A percentile compares a stretch with the other conserved stretches of the same genome.
Evolutionary conservation across 2,888 invertebrate species (phyloP).

Genomic region (Hartigia nigra): DNA sequence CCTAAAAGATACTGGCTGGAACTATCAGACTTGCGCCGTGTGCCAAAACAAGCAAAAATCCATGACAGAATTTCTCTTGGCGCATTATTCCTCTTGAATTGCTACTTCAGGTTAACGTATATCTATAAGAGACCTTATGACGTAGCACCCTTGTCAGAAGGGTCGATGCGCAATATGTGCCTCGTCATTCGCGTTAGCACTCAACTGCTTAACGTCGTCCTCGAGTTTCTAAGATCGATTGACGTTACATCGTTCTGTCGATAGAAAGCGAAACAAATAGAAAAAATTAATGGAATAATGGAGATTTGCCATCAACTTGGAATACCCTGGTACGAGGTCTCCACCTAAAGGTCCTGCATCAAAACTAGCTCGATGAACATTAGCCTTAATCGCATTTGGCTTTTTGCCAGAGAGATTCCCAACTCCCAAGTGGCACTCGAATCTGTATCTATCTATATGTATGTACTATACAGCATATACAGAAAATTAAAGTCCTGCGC

Average conservation of each 20-base stretch:
- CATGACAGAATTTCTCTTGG: not conserved
- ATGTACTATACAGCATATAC: not conserved
- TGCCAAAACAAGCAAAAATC: not conserved
- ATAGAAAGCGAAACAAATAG: not conserved
- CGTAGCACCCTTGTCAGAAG: not conserved
- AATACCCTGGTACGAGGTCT: not conserved
- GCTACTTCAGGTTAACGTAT: not conserved
- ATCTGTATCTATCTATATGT: not conserved
- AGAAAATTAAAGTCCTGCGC: not conserved
- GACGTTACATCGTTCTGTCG: not conserved
- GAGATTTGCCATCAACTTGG: not conserved
- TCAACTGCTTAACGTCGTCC: conserved; percentile 4
- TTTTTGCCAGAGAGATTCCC: conserved; percentile 25
- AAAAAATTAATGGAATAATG: too few relatives aligned
- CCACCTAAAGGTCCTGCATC: not conserved
- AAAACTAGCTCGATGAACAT: conserved; percentile 9
- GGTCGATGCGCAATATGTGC: conserved; percentile 13
- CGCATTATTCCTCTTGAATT: not conserved
- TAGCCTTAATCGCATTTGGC: conserved; percentile 30
- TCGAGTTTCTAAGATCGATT: not conserved
- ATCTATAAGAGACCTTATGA: not conserved
- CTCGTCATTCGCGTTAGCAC: conserved; percentile 13
- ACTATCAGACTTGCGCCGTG: not conserved
- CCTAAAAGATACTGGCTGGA: not conserved
- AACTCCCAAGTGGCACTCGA: not conserved